Percentiles rank a stretch among this genome's conserved stretches.
Conservation (phyloP, 64 coral and sea anemone genomes). For the Pocillopora damicornis region DNA sequence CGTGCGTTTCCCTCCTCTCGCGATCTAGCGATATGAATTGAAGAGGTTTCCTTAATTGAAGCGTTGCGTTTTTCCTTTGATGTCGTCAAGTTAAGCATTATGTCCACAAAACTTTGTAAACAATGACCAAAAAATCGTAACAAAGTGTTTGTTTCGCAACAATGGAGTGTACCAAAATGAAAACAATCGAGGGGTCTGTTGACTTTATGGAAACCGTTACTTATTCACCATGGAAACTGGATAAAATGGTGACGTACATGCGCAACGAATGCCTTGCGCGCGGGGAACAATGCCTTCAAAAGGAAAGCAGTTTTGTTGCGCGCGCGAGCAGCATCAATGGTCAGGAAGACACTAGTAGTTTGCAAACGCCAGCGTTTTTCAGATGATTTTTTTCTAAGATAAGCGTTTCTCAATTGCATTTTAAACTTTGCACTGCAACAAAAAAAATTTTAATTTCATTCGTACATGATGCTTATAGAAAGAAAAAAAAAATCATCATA, state of each 20-base stretch:
- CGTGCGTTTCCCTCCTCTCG: neutral
- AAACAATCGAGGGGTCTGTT: constrained; percentile 17
- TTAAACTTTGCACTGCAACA: too few species aligned
- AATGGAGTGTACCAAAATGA: neutral
- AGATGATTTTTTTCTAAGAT: too few species aligned
- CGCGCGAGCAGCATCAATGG: neutral
- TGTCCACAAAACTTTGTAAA: neutral
- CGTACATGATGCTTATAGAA: too few species aligned
- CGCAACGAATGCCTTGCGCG: constrained; percentile 35
- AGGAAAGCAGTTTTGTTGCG: neutral
- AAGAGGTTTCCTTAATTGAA: constrained; percentile 18
- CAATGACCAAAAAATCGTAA: constrained; percentile 8
- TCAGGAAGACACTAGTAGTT: too few species aligned
- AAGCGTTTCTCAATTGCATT: too few species aligned
- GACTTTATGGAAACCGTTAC: constrained; percentile 23
- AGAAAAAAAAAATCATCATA: too few species aligned
- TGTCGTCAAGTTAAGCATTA: constrained; percentile 46
- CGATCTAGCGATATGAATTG: neutral
- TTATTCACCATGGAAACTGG: constrained; percentile 21
- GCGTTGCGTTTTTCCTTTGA: constrained; percentile 19
- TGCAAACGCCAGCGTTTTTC: too few species aligned
- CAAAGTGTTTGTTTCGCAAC: constrained; percentile 44
- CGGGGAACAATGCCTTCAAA: neutral
- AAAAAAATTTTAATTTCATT: too few species aligned
- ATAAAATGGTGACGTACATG: neutral